Percentiles rank a stretch among this genome's conserved stretches.
phyloP scores from a whole-genome alignment of 1,140 invertebrate genomes.

The Heterodera schachtii region DNA sequence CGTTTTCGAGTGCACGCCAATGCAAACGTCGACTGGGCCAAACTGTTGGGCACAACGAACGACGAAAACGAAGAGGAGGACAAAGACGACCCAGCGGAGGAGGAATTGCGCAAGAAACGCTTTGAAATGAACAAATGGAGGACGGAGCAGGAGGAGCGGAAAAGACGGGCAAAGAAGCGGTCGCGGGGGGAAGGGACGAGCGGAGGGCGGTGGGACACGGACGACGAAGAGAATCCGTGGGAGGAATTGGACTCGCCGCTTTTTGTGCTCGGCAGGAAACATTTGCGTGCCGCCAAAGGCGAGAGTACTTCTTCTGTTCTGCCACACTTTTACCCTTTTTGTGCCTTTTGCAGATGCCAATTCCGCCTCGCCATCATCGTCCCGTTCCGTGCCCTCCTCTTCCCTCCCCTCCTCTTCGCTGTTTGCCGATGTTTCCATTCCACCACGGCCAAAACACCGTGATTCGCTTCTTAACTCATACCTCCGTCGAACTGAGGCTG shows the following conservation, averaged over 20 bases:
- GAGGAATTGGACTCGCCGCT: neutral
- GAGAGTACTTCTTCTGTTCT: neutral
- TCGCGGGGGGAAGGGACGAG: constrained; percentile 6
- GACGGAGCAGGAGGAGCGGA: constrained; percentile 9
- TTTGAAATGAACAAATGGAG: constrained; percentile 17
- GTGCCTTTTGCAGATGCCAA: neutral
- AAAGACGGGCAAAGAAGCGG: constrained; percentile 28
- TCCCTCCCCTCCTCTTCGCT: neutral
- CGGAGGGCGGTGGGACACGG: neutral
- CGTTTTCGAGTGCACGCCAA: constrained; percentile 42
- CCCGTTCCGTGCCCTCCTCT: too few relatives aligned
- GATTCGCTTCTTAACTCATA: neutral
- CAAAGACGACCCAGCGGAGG: neutral
- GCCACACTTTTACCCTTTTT: neutral
- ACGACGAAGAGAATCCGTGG: neutral
- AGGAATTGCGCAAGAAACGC: constrained; percentile 1
- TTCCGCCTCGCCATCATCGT: neutral
- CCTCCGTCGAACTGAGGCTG: neutral
- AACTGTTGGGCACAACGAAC: neutral
- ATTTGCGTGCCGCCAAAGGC: neutral
- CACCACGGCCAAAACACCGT: neutral
- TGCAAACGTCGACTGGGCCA: constrained; percentile 35
- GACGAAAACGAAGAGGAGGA: neutral
- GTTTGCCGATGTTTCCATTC: neutral
- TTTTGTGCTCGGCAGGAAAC: neutral